Percentiles rank a stretch among this genome's conserved stretches.
These are phyloP conservation scores for Phylloscopus whistleri DNA, from an alignment of 2,113 vertebrate genomes.

Conservation along the genomic window DNA sequence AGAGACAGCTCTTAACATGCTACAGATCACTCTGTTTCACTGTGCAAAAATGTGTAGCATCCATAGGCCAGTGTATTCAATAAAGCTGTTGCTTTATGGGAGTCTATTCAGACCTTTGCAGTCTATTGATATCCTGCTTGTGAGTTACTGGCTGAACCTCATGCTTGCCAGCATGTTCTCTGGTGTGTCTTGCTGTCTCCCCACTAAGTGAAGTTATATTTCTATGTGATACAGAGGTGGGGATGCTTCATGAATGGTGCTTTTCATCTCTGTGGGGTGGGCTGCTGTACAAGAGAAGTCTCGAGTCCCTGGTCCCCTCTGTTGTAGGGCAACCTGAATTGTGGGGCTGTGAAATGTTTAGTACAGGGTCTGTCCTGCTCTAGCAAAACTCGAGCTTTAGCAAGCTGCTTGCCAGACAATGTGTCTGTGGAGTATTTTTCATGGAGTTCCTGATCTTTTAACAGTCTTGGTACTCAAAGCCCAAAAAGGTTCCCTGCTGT, in stretches of 20 bases:
- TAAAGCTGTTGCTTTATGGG: background rate
- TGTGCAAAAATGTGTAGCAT: background rate
- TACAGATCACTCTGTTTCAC: background rate
- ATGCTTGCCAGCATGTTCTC: background rate
- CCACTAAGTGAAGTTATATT: background rate
- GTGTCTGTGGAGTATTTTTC: background rate
- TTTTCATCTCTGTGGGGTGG: background rate
- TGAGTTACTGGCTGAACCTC: background rate
- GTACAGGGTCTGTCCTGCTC: background rate
- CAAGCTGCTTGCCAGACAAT: background rate
- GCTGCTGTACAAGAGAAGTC: background rate
- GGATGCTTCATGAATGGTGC: rapidly evolving
- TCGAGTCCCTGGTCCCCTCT: background rate
- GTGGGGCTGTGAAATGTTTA: background rate
- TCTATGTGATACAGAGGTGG: background rate
- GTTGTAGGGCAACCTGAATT: background rate
- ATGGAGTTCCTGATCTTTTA: background rate
- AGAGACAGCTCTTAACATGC: background rate
- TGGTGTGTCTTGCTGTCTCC: background rate
- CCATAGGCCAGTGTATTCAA: background rate
- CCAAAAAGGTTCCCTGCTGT: background rate
- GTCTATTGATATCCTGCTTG: background rate
- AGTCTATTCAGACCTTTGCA: background rate
- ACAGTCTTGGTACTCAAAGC: background rate
- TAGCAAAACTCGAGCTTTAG: background rate